Conservation (phyloP, 2,113 vertebrate species). For the Dromas ardeola region DNA sequence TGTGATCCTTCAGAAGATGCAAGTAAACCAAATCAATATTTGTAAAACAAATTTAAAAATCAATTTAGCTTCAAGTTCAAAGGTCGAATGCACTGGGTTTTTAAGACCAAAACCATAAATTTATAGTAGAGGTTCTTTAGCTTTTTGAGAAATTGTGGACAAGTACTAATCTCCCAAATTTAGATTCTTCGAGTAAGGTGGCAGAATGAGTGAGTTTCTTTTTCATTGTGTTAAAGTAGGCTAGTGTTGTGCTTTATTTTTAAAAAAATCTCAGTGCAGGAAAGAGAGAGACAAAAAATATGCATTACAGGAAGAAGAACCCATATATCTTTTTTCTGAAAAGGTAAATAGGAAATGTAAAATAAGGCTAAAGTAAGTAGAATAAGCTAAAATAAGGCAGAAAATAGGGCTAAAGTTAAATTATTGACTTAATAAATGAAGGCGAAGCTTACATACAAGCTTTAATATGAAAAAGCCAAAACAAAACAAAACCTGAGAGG, state of each 20-base stretch:
- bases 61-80: neutral
- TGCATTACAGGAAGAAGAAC: neutral
- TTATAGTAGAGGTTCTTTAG: neutral
- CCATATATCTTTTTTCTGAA: neutral
- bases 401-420: neutral
- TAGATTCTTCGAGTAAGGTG: neutral
- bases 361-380: neutral
- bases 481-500: neutral
- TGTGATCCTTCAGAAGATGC: neutral
- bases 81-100: neutral
- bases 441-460: neutral
- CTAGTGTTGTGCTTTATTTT: neutral
- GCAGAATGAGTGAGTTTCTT: neutral
- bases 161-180: neutral
- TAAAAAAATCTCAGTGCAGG: neutral
- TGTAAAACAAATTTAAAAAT: neutral
- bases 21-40: neutral
- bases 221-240: neutral
- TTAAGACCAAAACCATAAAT: neutral
- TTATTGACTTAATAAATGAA: neutral
- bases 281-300: neutral
- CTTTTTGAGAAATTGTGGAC: neutral
- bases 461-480: neutral
- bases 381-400: neutral
- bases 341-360: neutral